Evolutionary conservation across 2,888 invertebrate genomes (phyloP).

Genomic region (Drosophila kambysellisi): DNA sequence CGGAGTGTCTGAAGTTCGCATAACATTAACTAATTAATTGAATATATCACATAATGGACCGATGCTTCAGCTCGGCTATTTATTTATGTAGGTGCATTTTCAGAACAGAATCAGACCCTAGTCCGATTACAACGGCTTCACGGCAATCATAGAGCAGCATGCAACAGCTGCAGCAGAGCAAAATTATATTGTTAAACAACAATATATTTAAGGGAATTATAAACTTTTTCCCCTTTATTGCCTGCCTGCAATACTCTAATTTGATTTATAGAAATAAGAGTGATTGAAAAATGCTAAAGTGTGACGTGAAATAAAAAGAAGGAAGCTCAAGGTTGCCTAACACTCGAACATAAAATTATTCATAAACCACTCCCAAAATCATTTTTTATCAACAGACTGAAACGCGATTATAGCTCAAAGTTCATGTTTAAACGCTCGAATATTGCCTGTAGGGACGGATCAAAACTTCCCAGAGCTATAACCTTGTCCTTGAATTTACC

Average conservation of each 20-base stretch:
- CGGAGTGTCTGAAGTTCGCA: slow-evolving; percentile 41
- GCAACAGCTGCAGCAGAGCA: not conserved
- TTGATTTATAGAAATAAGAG: no score
- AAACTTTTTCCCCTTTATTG: not conserved
- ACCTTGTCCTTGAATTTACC: not conserved
- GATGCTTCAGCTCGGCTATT: slow-evolving; percentile 62
- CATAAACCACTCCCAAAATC: not conserved
- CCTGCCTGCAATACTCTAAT: not conserved
- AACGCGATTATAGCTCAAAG: not conserved
- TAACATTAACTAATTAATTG: slow-evolving; percentile 80
- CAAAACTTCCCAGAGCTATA: not conserved
- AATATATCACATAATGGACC: slow-evolving; percentile 72
- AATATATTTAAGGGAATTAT: not conserved
- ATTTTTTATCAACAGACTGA: not conserved
- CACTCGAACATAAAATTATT: not conserved
- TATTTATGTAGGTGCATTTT: slow-evolving; percentile 57
- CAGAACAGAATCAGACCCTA: slow-evolving; percentile 20
- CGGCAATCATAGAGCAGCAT: not conserved
- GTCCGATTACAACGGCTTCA: slow-evolving; percentile 7
- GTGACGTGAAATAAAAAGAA: no score
- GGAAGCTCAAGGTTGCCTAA: no score
- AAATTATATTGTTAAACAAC: not conserved
- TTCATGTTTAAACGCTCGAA: not conserved
- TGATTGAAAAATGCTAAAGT: not conserved
- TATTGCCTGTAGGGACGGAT: not conserved